Percentiles rank a stretch among this genome's conserved stretches.
phyloP scores from a whole-genome alignment of 2,797 vertebrate genomes.

The Alosa sapidissima region DNA sequence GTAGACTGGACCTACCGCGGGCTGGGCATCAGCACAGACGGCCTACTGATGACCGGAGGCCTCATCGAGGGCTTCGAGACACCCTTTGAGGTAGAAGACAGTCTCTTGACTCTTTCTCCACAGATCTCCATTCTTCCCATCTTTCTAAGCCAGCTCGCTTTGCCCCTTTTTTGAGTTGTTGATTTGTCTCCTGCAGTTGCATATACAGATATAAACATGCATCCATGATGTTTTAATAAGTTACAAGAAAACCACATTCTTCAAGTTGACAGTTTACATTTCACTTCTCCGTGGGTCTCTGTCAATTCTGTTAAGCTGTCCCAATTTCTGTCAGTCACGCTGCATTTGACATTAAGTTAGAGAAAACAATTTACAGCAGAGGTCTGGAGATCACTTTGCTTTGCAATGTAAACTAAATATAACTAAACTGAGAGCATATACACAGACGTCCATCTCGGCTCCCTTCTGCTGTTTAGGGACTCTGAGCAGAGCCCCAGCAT shows the following conservation, averaged over 20 bases:
- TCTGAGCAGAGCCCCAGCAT: conserved; percentile 20
- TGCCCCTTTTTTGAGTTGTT: not conserved
- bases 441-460: not conserved
- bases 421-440: not conserved
- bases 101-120: not conserved
- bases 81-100: conserved; percentile 79
- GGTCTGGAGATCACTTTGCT: not conserved
- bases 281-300: not conserved
- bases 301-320: not conserved
- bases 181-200: not conserved
- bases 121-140: too few species aligned
- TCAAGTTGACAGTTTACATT: not conserved
- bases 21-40: conserved; percentile 74
- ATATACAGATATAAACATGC: not conserved
- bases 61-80: conserved; percentile 78
- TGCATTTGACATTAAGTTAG: not conserved
- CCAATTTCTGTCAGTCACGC: not conserved
- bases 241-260: not conserved
- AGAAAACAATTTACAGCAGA: not conserved
- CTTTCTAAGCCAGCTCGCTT: not conserved
- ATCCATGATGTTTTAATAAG: not conserved
- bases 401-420: not conserved
- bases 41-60: conserved; percentile 83
- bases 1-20: conserved; percentile 81
- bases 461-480: not conserved